Evolutionary conservation across 2,113 vertebrate species (phyloP).

Genomic region (Tragelaphus strepsiceros): DNA sequence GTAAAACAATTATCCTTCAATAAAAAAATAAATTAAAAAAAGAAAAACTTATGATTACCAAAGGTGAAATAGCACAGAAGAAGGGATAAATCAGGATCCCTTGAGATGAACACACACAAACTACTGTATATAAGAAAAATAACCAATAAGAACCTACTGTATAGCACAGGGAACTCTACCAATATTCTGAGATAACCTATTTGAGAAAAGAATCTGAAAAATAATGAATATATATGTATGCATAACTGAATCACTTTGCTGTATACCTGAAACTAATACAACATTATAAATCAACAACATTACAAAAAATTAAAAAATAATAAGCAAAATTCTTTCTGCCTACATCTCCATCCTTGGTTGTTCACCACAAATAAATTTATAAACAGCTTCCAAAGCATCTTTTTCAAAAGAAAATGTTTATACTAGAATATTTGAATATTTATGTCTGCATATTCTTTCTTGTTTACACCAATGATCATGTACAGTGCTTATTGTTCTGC

Average conservation of each 20-base stretch:
- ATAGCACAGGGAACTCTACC: not conserved
- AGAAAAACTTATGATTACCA: not conserved
- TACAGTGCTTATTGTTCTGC: not conserved
- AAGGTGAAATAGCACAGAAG: not conserved
- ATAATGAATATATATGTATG: not conserved
- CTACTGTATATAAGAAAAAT: not conserved
- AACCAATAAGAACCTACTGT: not conserved
- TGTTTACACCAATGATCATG: not conserved
- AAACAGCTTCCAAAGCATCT: not conserved
- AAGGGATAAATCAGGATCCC: not conserved
- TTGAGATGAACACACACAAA: not conserved
- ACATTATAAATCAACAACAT: not conserved
- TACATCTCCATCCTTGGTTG: not conserved
- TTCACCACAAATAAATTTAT: not conserved
- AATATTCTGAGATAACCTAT: not conserved
- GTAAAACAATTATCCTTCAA: not conserved
- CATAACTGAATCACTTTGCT: not conserved
- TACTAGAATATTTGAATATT: not conserved
- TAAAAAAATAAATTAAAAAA: not conserved
- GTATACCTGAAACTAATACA: not conserved
- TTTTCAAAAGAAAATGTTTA: not conserved
- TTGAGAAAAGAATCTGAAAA: not conserved
- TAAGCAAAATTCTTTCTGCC: not conserved
- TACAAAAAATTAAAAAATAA: not conserved
- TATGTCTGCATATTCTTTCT: not conserved